Evolutionary conservation across 2,113 vertebrate species (phyloP).

Genomic region (Nerophis lumbriciformis): DNA sequence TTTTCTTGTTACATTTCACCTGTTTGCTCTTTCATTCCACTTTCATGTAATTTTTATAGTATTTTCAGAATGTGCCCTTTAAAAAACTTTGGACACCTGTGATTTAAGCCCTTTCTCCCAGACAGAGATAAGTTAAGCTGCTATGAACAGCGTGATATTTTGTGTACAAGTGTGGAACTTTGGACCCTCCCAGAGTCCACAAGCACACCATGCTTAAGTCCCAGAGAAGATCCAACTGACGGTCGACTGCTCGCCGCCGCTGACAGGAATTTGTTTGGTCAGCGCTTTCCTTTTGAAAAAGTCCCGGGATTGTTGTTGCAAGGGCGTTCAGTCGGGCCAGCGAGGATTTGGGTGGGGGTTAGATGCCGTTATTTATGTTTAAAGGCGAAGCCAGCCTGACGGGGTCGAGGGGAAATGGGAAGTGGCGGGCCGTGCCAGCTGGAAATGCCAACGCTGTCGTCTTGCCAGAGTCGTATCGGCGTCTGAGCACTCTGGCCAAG

Average conservation of each 20-base stretch:
- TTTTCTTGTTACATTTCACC: too few relatives aligned
- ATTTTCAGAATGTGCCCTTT: too few relatives aligned
- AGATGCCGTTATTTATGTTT: slow-evolving; percentile 75
- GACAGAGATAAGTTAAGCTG: background rate
- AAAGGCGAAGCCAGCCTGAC: slow-evolving; percentile 65
- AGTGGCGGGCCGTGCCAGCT: slow-evolving; percentile 64
- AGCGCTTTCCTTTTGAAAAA: slow-evolving; percentile 72
- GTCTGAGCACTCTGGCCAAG: slow-evolving; percentile 27
- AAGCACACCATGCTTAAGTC: slow-evolving; percentile 23
- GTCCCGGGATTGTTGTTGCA: slow-evolving; percentile 70
- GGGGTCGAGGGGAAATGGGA: slow-evolving; percentile 67
- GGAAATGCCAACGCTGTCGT: slow-evolving; percentile 64
- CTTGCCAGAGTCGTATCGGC: slow-evolving; percentile 47
- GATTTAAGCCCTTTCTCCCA: too few relatives aligned
- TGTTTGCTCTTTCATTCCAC: too few relatives aligned
- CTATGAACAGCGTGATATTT: slow-evolving; percentile 16
- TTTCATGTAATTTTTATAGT: too few relatives aligned
- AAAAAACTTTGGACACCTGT: too few relatives aligned
- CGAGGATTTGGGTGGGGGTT: slow-evolving; percentile 69
- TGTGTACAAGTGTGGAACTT: slow-evolving; percentile 11
- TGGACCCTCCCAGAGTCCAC: slow-evolving; percentile 14
- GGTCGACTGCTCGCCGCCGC: slow-evolving; percentile 52
- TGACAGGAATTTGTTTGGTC: slow-evolving; percentile 72
- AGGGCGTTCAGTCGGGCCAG: slow-evolving; percentile 65
- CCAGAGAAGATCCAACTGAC: slow-evolving; percentile 58